Base-by-base conservation (phyloP, 2,797 vertebrate species). In the Falco novaeseelandiae region DNA sequence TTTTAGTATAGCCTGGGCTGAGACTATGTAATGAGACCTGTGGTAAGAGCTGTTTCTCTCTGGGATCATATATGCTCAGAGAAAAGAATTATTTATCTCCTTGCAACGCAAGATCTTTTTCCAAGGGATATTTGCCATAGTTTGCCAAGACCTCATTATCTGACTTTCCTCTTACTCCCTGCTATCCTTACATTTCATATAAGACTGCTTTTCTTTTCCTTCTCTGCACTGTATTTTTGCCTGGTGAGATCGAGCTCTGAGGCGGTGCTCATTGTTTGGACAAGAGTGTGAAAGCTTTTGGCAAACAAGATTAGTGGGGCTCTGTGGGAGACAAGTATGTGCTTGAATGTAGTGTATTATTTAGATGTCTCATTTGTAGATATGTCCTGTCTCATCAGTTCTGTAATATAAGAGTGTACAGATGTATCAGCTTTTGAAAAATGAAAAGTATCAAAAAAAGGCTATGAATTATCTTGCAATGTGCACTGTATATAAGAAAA, bases 371-470 rank as follows among this genome's bases (percentile, higher is more conserved):
- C 38, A 42, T 42, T 91, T 87, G 92, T 54, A 78, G 65, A 32
- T 71, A 29, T 6, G 23, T 57, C 38, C 36, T 23, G 5, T 84
- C 55, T 72, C 66, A 62, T 79, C 74, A 69, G 22, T 55, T 89
- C 46, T 84, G 55, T 42, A 83, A 69, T 72, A 83, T 46, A 69
- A 80, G 23, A 90, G 6, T 73, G 22, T 76, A 58, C 21, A 61
- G 62, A 61, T 49, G 5, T n/a, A 93, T 92, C 63, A 78, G 42
- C n/a, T 95, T 94, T 88, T 63, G 46, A 92, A 91, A 94, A 95
- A 65, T 23, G 2, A 72, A 42, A 90, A 48, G 19, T 70, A 79
- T 42, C 11, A 61, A 74, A 94, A 70, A 69, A 91, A 29, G 10
- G 59, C 23, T 52, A 42, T 48, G 23, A 62, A 26, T 71, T 72